phyloP scores from a whole-genome alignment of 2,113 vertebrate genomes.

The Polypterus senegalus region DNA sequence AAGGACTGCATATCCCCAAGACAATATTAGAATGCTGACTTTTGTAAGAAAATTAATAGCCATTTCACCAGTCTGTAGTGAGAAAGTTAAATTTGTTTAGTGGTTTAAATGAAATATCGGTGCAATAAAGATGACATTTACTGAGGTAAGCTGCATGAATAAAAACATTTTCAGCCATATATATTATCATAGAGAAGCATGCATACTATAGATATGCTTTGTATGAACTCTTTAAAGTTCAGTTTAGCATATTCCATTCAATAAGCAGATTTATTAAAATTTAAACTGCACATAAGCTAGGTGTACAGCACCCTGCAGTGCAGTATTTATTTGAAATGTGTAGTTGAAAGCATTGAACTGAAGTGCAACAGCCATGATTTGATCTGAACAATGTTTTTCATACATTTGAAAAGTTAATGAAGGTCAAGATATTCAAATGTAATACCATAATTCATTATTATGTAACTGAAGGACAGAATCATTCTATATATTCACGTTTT shows the following conservation, averaged over 20 bases:
- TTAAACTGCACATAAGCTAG: background rate
- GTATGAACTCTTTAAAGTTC: background rate
- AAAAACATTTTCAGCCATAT: background rate
- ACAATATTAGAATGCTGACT: background rate
- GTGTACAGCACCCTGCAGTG: no score
- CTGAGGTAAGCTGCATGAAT: background rate
- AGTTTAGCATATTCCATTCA: background rate
- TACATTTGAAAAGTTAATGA: no score
- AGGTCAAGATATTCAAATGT: no score
- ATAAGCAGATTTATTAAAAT: background rate
- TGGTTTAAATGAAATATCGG: background rate
- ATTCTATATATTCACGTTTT: no score
- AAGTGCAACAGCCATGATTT: no score
- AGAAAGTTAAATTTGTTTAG: background rate
- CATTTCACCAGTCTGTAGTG: background rate
- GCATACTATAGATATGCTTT: background rate
- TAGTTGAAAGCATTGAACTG: no score
- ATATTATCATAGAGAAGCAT: background rate
- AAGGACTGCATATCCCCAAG: background rate
- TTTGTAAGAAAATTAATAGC: constrained; percentile 1
- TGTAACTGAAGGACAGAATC: no score
- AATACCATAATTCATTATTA: no score
- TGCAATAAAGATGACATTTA: background rate
- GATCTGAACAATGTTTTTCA: no score
- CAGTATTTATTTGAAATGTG: no score